Base-by-base conservation (phyloP, 2,888 invertebrate species). In the Alitta virens region DNA sequence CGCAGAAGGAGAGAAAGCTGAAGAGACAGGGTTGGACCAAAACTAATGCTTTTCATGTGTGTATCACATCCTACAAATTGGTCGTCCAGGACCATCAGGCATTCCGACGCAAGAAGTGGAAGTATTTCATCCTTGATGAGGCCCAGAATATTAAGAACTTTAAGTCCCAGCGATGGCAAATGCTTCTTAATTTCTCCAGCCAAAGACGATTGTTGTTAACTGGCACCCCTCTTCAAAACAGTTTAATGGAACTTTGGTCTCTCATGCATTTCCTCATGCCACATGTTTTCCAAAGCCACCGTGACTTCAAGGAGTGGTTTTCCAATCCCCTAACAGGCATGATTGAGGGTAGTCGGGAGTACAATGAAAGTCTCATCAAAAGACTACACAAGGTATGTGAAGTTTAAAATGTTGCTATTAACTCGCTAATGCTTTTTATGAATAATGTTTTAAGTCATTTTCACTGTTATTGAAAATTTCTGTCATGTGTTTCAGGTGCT, bases 61-160 rank as follows among this genome's bases (percentile, higher is more conserved):
- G 97, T 83, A 96, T 98, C 74, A 98, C 97, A 1, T 96, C 95
- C 0, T 98, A 98, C 83, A 97, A 97, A 83, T 85, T 99, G 70
- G 97, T 97, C 60, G 94, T 97, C 75, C 97, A 98, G 83, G 99
- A 99, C 85, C 96, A 98, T 84, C 92, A 94, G 82, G 92, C 94
- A 79, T 99, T 99, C 84, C 87, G 98, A 60, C 86, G 96, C 71
- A 97, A 97, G 84, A 92, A 94, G 71, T 99, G 99, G 98, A 94
- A 94, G 81, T 99, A 98, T 83, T 87, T 99, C 55, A 94, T 99
- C 70, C 86, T 99, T 60, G 98, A 99, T 80, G 98, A 86, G 77
- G 98, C 98, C 42, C 99, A 99, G 82, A 98, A 99, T 81, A 99
- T 99, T 66, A 99, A 99, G 84, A 99, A 99, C 84, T 99, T 98